phyloP scores from a whole-genome alignment of 1,140 invertebrate species.

The Bombus vancouverensis region DNA sequence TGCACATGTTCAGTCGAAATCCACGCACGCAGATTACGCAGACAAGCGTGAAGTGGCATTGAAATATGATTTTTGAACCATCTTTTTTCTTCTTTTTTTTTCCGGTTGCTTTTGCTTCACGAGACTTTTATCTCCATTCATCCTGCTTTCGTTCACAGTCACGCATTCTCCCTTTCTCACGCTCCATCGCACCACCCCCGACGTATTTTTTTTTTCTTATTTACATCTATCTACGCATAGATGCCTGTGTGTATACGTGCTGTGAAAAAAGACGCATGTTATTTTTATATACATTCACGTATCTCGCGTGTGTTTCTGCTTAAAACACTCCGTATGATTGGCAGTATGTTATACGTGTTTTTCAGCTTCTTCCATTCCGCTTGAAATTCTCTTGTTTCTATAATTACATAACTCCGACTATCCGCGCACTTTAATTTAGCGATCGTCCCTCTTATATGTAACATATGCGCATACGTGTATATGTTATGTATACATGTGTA shows the following conservation, averaged over 20 bases:
- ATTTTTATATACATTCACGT: slow-evolving; percentile 64
- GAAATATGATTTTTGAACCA: slow-evolving; percentile 55
- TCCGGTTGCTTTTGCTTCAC: neutral
- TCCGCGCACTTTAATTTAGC: slow-evolving; percentile 32
- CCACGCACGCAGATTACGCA: slow-evolving; percentile 59
- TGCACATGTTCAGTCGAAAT: slow-evolving; percentile 43
- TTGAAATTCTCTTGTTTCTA: slow-evolving; percentile 2
- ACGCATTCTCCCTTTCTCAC: neutral
- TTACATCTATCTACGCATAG: slow-evolving; percentile 72
- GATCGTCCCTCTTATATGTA: neutral
- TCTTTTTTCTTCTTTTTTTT: neutral
- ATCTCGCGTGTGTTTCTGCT: slow-evolving; percentile 53
- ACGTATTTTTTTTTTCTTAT: slow-evolving; percentile 45
- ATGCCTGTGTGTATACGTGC: slow-evolving; percentile 54
- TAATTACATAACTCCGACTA: slow-evolving; percentile 50
- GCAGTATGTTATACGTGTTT: slow-evolving; percentile 77
- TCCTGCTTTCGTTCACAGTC: neutral
- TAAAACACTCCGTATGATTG: slow-evolving; percentile 71
- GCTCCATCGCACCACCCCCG: neutral
- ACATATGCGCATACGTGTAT: slow-evolving; percentile 1
- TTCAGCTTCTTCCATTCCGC: neutral
- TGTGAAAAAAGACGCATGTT: slow-evolving; percentile 59
- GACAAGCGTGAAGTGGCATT: slow-evolving; percentile 70
- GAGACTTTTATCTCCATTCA: slow-evolving; percentile 1
- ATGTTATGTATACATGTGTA: neutral